phyloP scores from a whole-genome alignment of 35 echinoderm and acorn worm species.

The Apostichopus parvimensis region DNA sequence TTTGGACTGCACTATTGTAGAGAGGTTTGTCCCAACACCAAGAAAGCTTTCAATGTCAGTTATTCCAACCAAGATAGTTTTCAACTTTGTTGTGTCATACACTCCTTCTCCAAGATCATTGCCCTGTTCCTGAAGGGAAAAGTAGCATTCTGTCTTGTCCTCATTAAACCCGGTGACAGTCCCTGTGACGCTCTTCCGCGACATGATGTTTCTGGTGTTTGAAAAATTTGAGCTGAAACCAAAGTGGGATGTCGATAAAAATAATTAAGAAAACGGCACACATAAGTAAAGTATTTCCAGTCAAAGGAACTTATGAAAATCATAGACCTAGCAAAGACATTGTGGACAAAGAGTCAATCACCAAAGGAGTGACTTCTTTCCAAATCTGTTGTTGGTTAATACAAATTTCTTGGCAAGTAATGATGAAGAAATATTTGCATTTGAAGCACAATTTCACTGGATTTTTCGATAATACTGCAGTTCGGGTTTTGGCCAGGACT shows the following conservation, averaged over 20 bases:
- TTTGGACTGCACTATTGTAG: not conserved
- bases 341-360: too few relatives aligned
- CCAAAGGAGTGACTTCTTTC: too few relatives aligned
- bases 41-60: constrained; percentile 54
- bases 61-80: constrained; percentile 17
- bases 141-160: constrained; percentile 34
- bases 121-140: constrained; percentile 30
- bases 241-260: not conserved
- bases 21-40: constrained; percentile 23
- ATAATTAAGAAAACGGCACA: too few relatives aligned
- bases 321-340: too few relatives aligned
- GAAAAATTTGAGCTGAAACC: not conserved
- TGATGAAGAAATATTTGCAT: too few relatives aligned
- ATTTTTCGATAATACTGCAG: too few relatives aligned
- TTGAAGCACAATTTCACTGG: too few relatives aligned
- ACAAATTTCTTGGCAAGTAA: too few relatives aligned
- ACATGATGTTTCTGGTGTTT: not conserved
- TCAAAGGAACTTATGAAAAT: too few relatives aligned
- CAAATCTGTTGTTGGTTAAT: too few relatives aligned
- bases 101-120: constrained; percentile 39
- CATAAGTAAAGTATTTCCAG: too few relatives aligned
- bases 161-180: constrained; percentile 36
- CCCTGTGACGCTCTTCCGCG: constrained; percentile 17
- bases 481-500: too few relatives aligned
- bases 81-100: constrained; percentile 43